Evolutionary conservation across 2,113 vertebrate species (phyloP), one percentile per base, ranked within the genome.

Genomic region (Merops nubicus): DNA sequence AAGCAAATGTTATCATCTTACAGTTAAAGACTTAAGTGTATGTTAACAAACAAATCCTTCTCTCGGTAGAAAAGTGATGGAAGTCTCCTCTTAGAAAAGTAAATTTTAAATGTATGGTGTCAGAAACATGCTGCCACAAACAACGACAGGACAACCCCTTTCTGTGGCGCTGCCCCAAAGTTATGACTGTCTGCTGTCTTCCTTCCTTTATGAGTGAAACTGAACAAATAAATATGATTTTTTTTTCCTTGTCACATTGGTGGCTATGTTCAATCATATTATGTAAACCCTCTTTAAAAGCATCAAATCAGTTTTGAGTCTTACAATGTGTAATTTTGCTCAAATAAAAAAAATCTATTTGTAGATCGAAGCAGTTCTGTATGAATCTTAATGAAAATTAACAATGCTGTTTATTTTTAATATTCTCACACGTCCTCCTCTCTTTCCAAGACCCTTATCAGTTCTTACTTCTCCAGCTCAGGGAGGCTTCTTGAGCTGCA

Each of bases 211-310:
- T 60, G 74, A 68, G 50, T 93, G 63, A 97, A 97, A 93, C 31
- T 73, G 69, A 73, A 45, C 10, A 85, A 62, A 79, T 57, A 96
- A 92, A 68, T 65, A 20, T 6, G 0, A 73, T 65, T 91, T 88
- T 74, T 86, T 73, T 82, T 88, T 65, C 12, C 11, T 82, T 91
- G 47, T 91, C 56, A 79, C 72, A 34, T 72, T 93, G 33, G 26
- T 86, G 42, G 26, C 70, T 90, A 45, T 93, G 69, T 83, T 96
- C 95, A 95, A 95, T 97, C 91, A 77, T 81, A 88, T 97, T 94
- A 94, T 54, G 70, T 76, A 97, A 97, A 96, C 93, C 83, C 59
- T 92, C 34, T 96, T 93, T 87, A 93, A 96, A 94, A 83, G 72
- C 75, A 51, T 94, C 70, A n/a, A 69, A 88, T 95, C 81, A 65